These are phyloP conservation scores for Phalanger gymnotis DNA, from an alignment of 2,797 vertebrate species.

Conservation along the genomic window DNA sequence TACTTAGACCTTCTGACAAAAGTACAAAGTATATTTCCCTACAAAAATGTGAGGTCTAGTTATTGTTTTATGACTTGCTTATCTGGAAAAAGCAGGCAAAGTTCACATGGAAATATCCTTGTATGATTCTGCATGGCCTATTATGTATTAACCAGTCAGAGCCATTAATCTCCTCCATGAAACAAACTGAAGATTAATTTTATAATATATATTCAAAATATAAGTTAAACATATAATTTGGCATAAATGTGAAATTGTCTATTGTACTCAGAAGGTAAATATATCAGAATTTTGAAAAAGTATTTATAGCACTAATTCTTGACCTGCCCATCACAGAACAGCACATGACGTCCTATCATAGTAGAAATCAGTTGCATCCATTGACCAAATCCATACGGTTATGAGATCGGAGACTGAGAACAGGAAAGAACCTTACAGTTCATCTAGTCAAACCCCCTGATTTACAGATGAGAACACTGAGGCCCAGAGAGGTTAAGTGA, in stretches of 20 bases:
- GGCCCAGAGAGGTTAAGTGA: background rate
- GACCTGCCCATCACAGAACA: background rate
- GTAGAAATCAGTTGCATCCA: background rate
- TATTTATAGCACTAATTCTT: slow-evolving; percentile 9
- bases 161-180: background rate
- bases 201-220: background rate
- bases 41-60: slow-evolving; percentile 2
- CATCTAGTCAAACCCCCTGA: background rate
- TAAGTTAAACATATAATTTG: background rate
- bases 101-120: slow-evolving; percentile 24
- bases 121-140: background rate
- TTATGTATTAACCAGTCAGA: background rate
- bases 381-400: background rate
- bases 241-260: background rate
- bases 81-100: slow-evolving; percentile 32
- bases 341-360: background rate
- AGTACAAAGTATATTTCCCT: background rate
- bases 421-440: background rate
- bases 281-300: background rate
- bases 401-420: background rate
- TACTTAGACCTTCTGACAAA: background rate
- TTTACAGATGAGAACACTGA: background rate
- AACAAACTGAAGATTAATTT: background rate
- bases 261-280: background rate
- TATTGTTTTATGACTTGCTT: slow-evolving; percentile 39